A percentile compares a stretch with the other conserved stretches of the same genome.
phyloP scores from a whole-genome alignment of 2,888 invertebrate genomes.

The Platerodrilus igneus region DNA sequence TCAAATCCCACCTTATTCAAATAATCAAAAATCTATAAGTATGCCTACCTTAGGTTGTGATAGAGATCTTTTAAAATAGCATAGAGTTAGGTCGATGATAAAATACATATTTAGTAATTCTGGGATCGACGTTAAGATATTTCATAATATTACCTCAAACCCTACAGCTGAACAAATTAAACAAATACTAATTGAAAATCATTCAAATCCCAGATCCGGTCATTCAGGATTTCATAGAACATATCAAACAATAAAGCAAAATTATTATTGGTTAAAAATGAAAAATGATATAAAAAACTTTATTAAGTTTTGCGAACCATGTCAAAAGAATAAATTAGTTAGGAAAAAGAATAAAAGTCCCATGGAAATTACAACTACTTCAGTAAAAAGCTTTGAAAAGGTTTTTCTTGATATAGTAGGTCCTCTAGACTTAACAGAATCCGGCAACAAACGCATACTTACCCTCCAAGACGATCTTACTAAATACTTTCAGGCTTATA shows the following conservation, averaged over 20 bases:
- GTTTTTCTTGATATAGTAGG: conserved; percentile 38
- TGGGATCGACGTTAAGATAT: conserved; percentile 25
- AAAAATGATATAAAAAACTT: conserved; percentile 35
- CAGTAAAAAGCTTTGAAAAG: conserved; percentile 32
- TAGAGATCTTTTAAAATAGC: conserved; percentile 3
- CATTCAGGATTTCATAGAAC: conserved; percentile 29
- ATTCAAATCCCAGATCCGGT: too few relatives aligned
- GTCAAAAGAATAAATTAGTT: conserved; percentile 35
- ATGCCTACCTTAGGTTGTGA: conserved; percentile 11
- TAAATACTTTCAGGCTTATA: conserved; percentile 36
- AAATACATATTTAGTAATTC: conserved; percentile 25
- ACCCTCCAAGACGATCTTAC: conserved; percentile 40
- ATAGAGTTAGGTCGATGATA: conserved; percentile 19
- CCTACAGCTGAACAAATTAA: conserved; percentile 21
- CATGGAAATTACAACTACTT: conserved; percentile 35
- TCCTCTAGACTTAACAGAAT: conserved; percentile 33
- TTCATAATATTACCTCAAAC: conserved; percentile 16
- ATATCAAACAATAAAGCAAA: conserved; percentile 30
- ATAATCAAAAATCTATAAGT: conserved; percentile 4
- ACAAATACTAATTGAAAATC: conserved; percentile 29
- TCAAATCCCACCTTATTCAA: too few relatives aligned
- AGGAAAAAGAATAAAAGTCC: conserved; percentile 28
- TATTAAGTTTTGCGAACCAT: conserved; percentile 34
- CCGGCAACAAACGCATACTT: conserved; percentile 36
- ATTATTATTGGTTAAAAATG: conserved; percentile 36